Conservation (phyloP, 2,888 invertebrate species). For the Priocnemis perturbator region DNA sequence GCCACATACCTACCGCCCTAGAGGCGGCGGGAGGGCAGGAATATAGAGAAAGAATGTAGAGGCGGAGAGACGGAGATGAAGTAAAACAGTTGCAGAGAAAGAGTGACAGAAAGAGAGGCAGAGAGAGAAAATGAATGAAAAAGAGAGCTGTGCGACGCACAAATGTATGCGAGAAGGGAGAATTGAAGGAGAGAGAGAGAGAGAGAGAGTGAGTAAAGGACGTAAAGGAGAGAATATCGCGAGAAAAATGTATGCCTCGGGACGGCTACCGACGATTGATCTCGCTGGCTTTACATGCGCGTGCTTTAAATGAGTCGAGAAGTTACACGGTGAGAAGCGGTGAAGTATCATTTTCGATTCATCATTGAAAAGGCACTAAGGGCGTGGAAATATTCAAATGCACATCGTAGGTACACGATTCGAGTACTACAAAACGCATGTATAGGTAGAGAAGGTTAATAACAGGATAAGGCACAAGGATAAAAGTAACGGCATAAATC, state of each 20-base stretch:
- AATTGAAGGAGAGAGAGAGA: constrained; percentile 7
- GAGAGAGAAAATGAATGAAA: constrained; percentile 15
- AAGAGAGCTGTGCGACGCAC: too few species aligned
- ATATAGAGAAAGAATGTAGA: background rate
- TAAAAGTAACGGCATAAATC: too few species aligned
- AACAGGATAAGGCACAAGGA: too few species aligned
- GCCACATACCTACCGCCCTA: background rate
- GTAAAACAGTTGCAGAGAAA: constrained; percentile 5
- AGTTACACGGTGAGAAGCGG: background rate
- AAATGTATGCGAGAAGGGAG: constrained; percentile 5
- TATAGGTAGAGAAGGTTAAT: too few species aligned
- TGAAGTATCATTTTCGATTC: constrained; percentile 3
- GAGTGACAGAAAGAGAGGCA: constrained; percentile 22
- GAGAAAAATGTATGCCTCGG: constrained; percentile 40
- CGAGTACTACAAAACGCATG: too few species aligned
- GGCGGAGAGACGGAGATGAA: too few species aligned
- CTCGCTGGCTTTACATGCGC: constrained; percentile 21
- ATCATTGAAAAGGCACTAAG: background rate
- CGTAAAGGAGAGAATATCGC: constrained; percentile 21
- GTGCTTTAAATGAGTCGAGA: constrained; percentile 3
- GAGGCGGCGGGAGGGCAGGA: constrained; percentile 5
- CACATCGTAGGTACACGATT: too few species aligned
- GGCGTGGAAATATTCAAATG: background rate
- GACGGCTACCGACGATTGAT: constrained; percentile 44
- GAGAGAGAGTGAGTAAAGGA: constrained; percentile 8